Evolutionary conservation across 2,888 invertebrate genomes (phyloP).

Genomic region (Euclidia mi): DNA sequence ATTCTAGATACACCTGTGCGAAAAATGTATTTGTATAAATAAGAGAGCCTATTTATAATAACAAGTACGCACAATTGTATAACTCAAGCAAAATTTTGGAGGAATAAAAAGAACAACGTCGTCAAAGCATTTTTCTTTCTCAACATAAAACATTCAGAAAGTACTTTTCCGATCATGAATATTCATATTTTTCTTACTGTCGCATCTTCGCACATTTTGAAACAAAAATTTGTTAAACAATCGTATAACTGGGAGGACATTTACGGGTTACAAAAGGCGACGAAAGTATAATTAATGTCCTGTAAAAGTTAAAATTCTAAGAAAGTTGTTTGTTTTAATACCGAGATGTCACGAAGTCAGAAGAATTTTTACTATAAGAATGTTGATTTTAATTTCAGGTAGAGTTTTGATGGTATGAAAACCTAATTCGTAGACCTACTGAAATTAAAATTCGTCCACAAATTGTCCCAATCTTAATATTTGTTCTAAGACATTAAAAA

Average conservation of each 20-base stretch:
- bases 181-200: slow-evolving; percentile 45
- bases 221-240: slow-evolving; percentile 37
- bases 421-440: too few relatives aligned
- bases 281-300: slow-evolving; percentile 62
- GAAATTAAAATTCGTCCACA: too few relatives aligned
- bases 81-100: too few relatives aligned
- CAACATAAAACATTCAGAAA: slow-evolving; percentile 28
- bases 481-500: too few relatives aligned
- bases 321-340: slow-evolving; percentile 62
- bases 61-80: too few relatives aligned
- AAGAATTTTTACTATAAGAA: too few relatives aligned
- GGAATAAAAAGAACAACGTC: neutral
- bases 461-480: too few relatives aligned
- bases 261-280: slow-evolving; percentile 49
- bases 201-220: slow-evolving; percentile 15
- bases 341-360: slow-evolving; percentile 68
- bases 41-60: too few relatives aligned
- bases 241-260: slow-evolving; percentile 37
- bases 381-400: too few relatives aligned
- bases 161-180: slow-evolving; percentile 33
- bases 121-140: neutral
- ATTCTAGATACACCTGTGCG: too few relatives aligned
- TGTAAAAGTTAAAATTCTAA: slow-evolving; percentile 54
- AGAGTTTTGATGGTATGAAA: too few relatives aligned
- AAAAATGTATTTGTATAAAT: too few relatives aligned